Percentiles rank a stretch among this genome's conserved stretches.
Conservation (phyloP, 1,140 invertebrate species). For the Gonioctena quinquepunctata region DNA sequence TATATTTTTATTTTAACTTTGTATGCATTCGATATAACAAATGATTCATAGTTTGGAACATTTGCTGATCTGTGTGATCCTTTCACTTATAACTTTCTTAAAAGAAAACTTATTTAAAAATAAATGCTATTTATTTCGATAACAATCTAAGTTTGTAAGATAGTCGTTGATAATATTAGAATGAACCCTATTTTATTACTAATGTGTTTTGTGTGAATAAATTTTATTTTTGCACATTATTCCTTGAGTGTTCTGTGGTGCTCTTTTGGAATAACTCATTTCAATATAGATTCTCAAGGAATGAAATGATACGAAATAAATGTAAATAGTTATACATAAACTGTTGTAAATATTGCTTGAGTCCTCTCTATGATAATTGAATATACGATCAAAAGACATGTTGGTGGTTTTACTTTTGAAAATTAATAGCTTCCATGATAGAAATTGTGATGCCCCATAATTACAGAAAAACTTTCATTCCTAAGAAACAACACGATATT, state of each 20-base stretch:
- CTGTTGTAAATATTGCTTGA: neutral
- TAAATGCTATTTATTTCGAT: conserved; percentile 24
- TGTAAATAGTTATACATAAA: conserved; percentile 5
- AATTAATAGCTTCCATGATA: too few relatives aligned
- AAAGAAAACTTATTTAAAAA: neutral
- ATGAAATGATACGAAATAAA: neutral
- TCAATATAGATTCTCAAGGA: conserved; percentile 6
- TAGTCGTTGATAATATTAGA: conserved; percentile 7
- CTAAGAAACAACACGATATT: too few relatives aligned
- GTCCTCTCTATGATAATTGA: neutral
- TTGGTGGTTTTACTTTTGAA: too few relatives aligned
- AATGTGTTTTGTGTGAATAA: conserved; percentile 28
- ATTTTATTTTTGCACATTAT: conserved; percentile 30
- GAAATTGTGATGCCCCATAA: too few relatives aligned
- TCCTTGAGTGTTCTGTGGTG: neutral
- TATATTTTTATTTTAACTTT: neutral
- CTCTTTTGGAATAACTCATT: neutral
- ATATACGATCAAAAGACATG: neutral
- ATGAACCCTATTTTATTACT: conserved; percentile 22
- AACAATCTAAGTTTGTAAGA: neutral
- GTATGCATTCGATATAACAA: too few relatives aligned
- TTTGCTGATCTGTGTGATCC: too few relatives aligned
- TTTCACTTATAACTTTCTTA: too few relatives aligned
- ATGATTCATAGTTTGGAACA: too few relatives aligned
- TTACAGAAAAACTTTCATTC: too few relatives aligned